These are phyloP conservation scores for Meriones unguiculatus DNA, from an alignment of 2,113 vertebrate species.

Conservation along the genomic window DNA sequence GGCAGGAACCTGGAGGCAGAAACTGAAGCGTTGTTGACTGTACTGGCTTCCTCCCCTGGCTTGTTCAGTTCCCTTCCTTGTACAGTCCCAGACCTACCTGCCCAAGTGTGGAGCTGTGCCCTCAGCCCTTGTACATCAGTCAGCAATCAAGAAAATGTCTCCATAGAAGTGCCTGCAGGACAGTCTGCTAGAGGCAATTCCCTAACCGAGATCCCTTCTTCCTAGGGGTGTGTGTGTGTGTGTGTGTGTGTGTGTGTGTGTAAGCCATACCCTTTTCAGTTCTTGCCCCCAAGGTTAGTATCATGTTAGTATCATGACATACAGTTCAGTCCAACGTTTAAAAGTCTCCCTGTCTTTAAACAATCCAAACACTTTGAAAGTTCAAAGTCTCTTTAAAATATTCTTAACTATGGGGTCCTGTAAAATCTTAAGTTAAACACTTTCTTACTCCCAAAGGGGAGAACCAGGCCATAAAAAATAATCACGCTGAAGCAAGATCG, in stretches of 20 bases:
- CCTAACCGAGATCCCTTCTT: neutral
- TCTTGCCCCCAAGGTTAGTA: neutral
- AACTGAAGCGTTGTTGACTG: neutral
- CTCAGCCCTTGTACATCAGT: neutral
- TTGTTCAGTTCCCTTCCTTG: neutral
- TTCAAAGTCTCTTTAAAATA: neutral
- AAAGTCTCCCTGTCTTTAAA: neutral
- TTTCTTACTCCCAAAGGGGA: neutral
- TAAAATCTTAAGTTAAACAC: neutral
- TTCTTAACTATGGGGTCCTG: neutral
- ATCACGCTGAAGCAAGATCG: neutral
- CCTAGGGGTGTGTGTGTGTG: neutral
- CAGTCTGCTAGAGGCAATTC: neutral
- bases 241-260: neutral
- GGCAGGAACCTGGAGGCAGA: neutral
- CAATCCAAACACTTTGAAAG: neutral
- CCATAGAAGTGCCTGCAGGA: neutral
- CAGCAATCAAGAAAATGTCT: neutral
- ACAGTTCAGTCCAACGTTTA: neutral
- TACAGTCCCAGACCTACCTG: neutral
- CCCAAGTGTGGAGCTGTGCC: neutral
- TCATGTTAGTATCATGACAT: neutral
- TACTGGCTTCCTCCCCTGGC: neutral
- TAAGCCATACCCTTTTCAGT: neutral
- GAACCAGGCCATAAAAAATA: neutral